These are phyloP conservation scores for Gasterosteus nipponicus DNA, from an alignment of 2,113 vertebrate genomes.

Conservation along the genomic window DNA sequence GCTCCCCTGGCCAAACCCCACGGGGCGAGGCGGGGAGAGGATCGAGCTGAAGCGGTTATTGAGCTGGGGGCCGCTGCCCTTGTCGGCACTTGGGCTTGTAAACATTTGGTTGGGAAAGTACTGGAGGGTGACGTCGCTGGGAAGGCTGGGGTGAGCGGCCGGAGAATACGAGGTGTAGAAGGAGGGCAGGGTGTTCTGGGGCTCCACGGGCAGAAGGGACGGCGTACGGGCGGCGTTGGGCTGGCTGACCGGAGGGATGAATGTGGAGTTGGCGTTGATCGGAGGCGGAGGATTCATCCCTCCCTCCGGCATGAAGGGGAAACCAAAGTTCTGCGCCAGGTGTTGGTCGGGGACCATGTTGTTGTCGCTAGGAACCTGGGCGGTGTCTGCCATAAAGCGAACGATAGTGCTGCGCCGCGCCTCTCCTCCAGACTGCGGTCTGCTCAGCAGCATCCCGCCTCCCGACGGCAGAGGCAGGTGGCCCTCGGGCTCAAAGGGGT, in stretches of 20 bases:
- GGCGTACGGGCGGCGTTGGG: slow-evolving; percentile 89
- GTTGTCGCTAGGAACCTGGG: slow-evolving; percentile 90
- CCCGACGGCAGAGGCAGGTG: slow-evolving; percentile 88
- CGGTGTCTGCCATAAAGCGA: slow-evolving; percentile 93
- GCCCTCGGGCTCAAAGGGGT: slow-evolving; percentile 91
- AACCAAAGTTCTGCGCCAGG: slow-evolving; percentile 94
- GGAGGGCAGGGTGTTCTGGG: slow-evolving; percentile 93
- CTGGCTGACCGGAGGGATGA: slow-evolving; percentile 95
- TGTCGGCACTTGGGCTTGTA: slow-evolving; percentile 92
- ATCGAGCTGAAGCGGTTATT: slow-evolving; percentile 98
- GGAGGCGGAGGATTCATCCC: slow-evolving; percentile 93
- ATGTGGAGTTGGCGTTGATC: slow-evolving; percentile 93
- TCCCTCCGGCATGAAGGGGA: slow-evolving; percentile 93
- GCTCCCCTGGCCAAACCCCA: slow-evolving; percentile 94
- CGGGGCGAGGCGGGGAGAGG: slow-evolving; percentile 94
- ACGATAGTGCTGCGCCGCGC: slow-evolving; percentile 90
- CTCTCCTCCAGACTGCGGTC: slow-evolving; percentile 88
- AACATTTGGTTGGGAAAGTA: slow-evolving; percentile 99
- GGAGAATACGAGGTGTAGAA: slow-evolving; percentile 97
- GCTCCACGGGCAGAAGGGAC: slow-evolving; percentile 93
- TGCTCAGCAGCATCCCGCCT: slow-evolving; percentile 89
- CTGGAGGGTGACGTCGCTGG: slow-evolving; percentile 94
- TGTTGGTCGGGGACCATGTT: slow-evolving; percentile 91
- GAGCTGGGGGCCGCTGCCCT: slow-evolving; percentile 86
- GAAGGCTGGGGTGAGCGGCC: slow-evolving; percentile 94